These are phyloP conservation scores for Phyllotreta cruciferae DNA, from an alignment of 2,888 invertebrate species.

Conservation along the genomic window DNA sequence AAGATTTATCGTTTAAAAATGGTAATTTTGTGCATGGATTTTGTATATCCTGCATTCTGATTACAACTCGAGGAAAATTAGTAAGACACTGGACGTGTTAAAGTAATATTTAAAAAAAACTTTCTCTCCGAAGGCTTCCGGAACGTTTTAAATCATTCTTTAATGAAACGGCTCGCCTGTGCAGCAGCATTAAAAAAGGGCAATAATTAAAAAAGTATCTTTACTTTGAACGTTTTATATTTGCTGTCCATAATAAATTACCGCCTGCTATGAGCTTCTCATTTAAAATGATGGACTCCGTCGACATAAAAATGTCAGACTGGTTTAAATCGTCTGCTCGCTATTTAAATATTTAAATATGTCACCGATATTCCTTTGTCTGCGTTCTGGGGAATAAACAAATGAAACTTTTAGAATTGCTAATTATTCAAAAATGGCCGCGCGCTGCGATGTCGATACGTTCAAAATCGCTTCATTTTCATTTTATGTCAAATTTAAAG, in stretches of 20 bases:
- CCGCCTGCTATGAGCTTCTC: conserved; percentile 37
- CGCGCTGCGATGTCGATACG: conserved; percentile 35
- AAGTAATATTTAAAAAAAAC: too few species aligned
- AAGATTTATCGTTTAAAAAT: too few species aligned
- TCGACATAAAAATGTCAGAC: conserved; percentile 49
- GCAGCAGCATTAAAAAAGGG: conserved; percentile 7
- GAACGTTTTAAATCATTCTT: conserved; percentile 11
- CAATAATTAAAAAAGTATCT: conserved; percentile 23
- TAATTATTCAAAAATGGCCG: conserved; percentile 53
- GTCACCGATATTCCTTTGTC: conserved; percentile 58
- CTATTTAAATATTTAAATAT: conserved; percentile 59
- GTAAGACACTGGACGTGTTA: too few species aligned
- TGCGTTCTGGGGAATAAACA: conserved; percentile 54
- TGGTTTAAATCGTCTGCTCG: conserved; percentile 49
- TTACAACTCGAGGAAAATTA: too few species aligned
- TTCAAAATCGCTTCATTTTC: conserved; percentile 36
- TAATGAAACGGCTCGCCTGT: conserved; percentile 6
- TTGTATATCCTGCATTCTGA: too few species aligned
- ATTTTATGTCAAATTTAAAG: conserved; percentile 42
- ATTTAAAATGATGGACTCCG: conserved; percentile 43
- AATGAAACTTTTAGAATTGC: conserved; percentile 59
- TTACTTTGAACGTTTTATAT: conserved; percentile 21
- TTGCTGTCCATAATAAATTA: conserved; percentile 26
- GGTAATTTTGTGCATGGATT: too few species aligned
- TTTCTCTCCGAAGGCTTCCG: not conserved